Conservation (phyloP, 2,113 vertebrate genomes). For the Eurystomus gularis region DNA sequence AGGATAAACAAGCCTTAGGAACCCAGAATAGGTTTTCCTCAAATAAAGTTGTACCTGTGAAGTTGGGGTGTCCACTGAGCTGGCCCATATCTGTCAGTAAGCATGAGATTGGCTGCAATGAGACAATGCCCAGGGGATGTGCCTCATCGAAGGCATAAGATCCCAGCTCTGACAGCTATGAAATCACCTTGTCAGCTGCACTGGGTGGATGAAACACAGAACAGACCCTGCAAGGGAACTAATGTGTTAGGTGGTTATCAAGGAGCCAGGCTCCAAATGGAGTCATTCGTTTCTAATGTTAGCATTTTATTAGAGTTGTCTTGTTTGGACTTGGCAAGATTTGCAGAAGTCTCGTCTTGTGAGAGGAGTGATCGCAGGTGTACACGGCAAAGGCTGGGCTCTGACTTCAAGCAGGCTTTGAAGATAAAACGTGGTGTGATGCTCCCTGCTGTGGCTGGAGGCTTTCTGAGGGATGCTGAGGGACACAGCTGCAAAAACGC, state of each 20-base stretch:
- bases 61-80: neutral
- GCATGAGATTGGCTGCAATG: neutral
- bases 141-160: neutral
- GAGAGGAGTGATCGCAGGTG: neutral
- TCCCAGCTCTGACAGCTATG: neutral
- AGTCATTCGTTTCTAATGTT: neutral
- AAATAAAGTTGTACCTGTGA: neutral
- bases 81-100: neutral
- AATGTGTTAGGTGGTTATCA: neutral
- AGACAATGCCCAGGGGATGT: neutral
- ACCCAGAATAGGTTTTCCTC: neutral
- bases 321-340: neutral
- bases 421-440: rapidly evolving
- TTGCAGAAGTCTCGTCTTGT: neutral
- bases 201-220: neutral
- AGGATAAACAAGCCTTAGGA: neutral
- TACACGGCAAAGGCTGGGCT: neutral
- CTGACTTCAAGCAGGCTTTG: neutral
- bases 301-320: neutral
- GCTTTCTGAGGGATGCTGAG: neutral
- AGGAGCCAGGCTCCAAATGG: rapidly evolving
- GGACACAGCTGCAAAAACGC: rapidly evolving
- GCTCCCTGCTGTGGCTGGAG: neutral
- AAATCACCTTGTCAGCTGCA: neutral
- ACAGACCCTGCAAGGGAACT: neutral